Base-by-base conservation (phyloP, 2,113 vertebrate genomes). In the Rhinogobius similis region DNA sequence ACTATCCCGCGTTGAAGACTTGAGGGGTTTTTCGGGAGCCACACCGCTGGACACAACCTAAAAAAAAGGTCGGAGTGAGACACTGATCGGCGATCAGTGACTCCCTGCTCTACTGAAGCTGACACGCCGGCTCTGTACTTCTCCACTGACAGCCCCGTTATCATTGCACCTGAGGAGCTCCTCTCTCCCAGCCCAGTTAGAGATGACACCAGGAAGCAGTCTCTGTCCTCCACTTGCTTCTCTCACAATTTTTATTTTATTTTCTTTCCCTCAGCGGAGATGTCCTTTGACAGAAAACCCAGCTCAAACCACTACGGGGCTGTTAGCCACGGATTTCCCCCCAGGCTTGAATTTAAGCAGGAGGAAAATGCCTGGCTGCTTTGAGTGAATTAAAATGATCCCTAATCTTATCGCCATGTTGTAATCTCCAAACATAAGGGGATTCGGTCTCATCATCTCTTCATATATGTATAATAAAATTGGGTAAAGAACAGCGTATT, bases 111-210 rank as follows among this genome's bases (percentile, higher is more conserved):
- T 5, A 36, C 32, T 36, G 32, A 36, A 36, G 32, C 77, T 90
- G 88, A 90, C 88, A 90, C 90, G 75, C 86, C 72, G 4, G 75
- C 80, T 86, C 78, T 78, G 82, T 85, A 86, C 82, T 82, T 83
- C 72, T 83, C 84, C 82, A 55, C 82, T 78, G 86, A 83, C 83
- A 83, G 79, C 81, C 77, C 83, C 82, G 83, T 88, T 86, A 86
- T 87, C 80, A 78, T 81, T 78, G 87, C 86, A 87, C 86, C 88
- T 86, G 81, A 83, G 86, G 79, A 82, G 70, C 82, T 79, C 12
- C 56, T 82, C 53, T 82, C 83, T 90, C 87, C 87, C 89, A 82
- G 82, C 88, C 83, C 88, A 87, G 88, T 89, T 90, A 90, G 82
- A 89, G 84, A 80, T 90, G 89, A 89, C 90, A 89, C 84, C 80